Conservation (phyloP, 2,113 vertebrate species). For the Uropsilus gracilis region DNA sequence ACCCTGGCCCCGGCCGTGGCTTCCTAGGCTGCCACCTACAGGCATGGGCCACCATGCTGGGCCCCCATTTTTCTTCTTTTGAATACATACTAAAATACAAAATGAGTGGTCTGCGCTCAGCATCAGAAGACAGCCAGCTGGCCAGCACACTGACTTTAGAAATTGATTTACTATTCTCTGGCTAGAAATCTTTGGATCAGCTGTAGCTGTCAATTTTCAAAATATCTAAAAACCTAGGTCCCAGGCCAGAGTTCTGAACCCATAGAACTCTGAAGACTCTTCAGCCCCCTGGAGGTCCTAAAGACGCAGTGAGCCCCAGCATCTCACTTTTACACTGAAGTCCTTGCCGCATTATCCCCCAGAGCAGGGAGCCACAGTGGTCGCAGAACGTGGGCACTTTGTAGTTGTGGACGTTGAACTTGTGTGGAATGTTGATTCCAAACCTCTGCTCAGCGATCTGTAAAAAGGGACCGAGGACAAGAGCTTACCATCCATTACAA, state of each 20-base stretch:
- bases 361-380: slow-evolving; percentile 97
- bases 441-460: slow-evolving; percentile 93
- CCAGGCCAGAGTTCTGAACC: not conserved
- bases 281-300: rapidly evolving
- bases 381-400: slow-evolving; percentile 98
- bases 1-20: too few species aligned
- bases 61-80: not conserved
- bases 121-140: not conserved
- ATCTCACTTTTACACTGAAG: slow-evolving; percentile 97
- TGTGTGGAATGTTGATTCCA: slow-evolving; percentile 98
- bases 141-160: not conserved
- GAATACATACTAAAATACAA: not conserved
- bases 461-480: not conserved
- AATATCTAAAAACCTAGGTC: not conserved
- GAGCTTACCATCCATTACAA: not conserved
- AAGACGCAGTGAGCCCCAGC: not conserved
- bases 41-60: too few species aligned
- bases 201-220: not conserved
- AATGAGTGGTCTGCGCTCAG: not conserved
- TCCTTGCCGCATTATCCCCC: slow-evolving; percentile 95
- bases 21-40: too few species aligned
- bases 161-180: not conserved
- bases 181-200: not conserved
- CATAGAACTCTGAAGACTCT: not conserved
- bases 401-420: slow-evolving; percentile 95